These are phyloP conservation scores for Oryzias melastigma DNA, from an alignment of 2,113 vertebrate genomes.

Conservation along the genomic window DNA sequence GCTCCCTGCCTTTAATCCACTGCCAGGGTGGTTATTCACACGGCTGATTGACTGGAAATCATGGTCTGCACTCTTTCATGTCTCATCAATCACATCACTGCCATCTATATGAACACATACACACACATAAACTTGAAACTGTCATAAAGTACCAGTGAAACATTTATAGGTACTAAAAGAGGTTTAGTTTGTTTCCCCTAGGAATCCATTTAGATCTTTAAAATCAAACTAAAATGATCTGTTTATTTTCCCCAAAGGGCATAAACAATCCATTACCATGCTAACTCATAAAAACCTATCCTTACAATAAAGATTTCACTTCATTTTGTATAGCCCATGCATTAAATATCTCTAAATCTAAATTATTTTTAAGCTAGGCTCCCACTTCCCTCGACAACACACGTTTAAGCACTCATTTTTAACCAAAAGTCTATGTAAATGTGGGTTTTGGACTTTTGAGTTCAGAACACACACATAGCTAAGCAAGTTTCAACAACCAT, in stretches of 20 bases:
- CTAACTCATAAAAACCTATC: not conserved
- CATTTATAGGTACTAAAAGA: constrained; percentile 46
- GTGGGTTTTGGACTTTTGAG: too few species aligned
- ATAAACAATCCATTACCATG: constrained; percentile 39
- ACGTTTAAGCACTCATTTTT: not conserved
- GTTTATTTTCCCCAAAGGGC: constrained; percentile 17
- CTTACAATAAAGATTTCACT: not conserved
- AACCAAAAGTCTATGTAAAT: too few species aligned
- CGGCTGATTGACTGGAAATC: constrained; percentile 66
- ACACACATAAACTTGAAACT: constrained; percentile 21
- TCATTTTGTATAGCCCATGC: too few species aligned
- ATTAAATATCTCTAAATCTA: too few species aligned
- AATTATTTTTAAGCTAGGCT: too few species aligned
- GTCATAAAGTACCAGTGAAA: constrained; percentile 60
- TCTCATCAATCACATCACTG: constrained; percentile 68
- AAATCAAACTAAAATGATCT: constrained; percentile 17
- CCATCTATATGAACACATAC: constrained; percentile 38
- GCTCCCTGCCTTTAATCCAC: constrained; percentile 68
- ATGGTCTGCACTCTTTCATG: constrained; percentile 56
- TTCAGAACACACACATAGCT: too few species aligned
- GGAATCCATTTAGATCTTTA: constrained; percentile 39
- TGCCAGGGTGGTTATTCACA: constrained; percentile 54
- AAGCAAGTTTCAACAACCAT: too few species aligned
- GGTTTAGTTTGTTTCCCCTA: constrained; percentile 47
- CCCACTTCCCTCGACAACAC: not conserved